Conservation (phyloP, 2,888 invertebrate species). For the Aphodius granarius region DNA sequence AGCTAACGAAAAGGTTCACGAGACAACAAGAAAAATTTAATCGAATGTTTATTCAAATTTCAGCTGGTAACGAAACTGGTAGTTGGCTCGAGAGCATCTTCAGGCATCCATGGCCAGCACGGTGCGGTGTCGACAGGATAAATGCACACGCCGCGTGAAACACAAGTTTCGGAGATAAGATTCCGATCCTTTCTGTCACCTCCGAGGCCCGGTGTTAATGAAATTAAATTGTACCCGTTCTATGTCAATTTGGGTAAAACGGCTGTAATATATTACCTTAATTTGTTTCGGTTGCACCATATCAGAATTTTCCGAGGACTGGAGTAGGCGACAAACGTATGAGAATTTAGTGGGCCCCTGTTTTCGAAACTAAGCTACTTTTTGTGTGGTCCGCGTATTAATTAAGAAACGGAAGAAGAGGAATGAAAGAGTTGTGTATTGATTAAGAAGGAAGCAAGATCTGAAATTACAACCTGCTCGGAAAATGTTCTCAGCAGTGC, state of each 20-base stretch:
- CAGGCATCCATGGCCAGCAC: slow-evolving; percentile 3
- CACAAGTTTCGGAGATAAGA: slow-evolving; percentile 28
- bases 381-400: neutral
- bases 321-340: neutral
- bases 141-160: slow-evolving; percentile 20
- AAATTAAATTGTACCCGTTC: slow-evolving; percentile 27
- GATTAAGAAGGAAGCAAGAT: neutral
- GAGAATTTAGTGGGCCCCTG: neutral
- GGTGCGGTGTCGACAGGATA: slow-evolving; percentile 26
- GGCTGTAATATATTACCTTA: neutral
- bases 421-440: neutral
- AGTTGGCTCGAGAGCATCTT: neutral
- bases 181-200: slow-evolving; percentile 20
- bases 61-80: neutral
- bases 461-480: neutral
- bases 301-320: neutral
- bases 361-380: neutral
- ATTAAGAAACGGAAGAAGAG: neutral
- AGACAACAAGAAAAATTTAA: neutral
- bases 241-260: slow-evolving; percentile 11
- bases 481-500: neutral
- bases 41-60: neutral
- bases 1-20: neutral
- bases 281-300: slow-evolving; percentile 3
- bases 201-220: slow-evolving; percentile 27